A percentile compares a stretch with the other conserved stretches of the same genome.
Evolutionary conservation across 2,113 vertebrate species (phyloP).

Genomic region (Hippocampus comes): DNA sequence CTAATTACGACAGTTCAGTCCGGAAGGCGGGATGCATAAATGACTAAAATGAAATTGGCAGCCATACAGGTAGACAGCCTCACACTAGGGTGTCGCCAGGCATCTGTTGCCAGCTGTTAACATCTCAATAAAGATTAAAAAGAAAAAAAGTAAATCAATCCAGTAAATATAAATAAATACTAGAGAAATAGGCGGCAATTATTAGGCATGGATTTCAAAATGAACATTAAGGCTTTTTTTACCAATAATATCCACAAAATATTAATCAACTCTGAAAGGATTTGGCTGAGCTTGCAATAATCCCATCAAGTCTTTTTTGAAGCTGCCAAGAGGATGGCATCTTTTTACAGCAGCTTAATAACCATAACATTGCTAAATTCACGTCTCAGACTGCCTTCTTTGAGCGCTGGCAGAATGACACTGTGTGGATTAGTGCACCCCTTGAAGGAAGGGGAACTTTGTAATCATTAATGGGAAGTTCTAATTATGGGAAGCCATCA

Average conservation of each 20-base stretch:
- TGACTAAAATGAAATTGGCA: conserved; percentile 53
- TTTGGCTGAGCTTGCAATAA: conserved; percentile 24
- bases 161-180: not conserved
- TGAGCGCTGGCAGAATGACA: conserved; percentile 55
- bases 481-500: conserved; percentile 67
- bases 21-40: conserved; percentile 54
- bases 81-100: conserved; percentile 22
- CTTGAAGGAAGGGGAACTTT: conserved; percentile 63
- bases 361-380: conserved; percentile 43
- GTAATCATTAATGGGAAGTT: conserved; percentile 66
- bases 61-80: conserved; percentile 46
- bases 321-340: conserved; percentile 41
- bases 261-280: conserved; percentile 24
- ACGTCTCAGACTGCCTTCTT: conserved; percentile 63
- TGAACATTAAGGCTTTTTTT: conserved; percentile 7
- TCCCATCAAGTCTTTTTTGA: conserved; percentile 49
- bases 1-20: conserved; percentile 66
- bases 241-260: conserved; percentile 24
- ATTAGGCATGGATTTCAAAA: conserved; percentile 15
- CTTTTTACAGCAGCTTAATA: conserved; percentile 43
- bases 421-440: conserved; percentile 60
- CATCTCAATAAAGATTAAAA: not conserved
- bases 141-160: not conserved
- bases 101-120: conserved; percentile 17
- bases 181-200: conserved; percentile 16